phyloP scores from a whole-genome alignment of 1,140 invertebrate species.

The Gryllus bimaculatus region DNA sequence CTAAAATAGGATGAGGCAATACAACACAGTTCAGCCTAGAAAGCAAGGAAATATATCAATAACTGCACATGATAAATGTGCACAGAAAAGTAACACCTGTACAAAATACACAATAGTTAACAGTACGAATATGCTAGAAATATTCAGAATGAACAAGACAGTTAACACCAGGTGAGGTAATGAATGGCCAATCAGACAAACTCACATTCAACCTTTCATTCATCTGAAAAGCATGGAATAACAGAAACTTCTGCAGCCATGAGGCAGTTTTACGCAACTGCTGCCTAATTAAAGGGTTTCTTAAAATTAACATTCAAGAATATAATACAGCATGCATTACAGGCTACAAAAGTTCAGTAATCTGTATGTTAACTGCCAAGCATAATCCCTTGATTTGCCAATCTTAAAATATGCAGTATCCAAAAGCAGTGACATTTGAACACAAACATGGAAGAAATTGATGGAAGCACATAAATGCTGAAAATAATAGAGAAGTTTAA shows the following conservation, averaged over 20 bases:
- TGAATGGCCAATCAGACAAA: not conserved
- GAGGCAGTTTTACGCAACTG: not conserved
- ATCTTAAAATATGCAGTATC: too few relatives aligned
- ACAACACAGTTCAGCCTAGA: not conserved
- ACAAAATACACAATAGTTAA: not conserved
- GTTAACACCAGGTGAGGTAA: not conserved
- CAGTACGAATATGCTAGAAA: not conserved
- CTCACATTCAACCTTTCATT: not conserved
- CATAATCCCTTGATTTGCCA: not conserved
- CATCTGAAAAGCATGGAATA: not conserved
- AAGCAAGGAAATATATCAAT: not conserved
- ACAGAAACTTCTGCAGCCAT: not conserved
- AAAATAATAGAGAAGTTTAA: not conserved
- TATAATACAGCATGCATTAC: not conserved
- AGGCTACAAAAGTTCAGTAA: not conserved
- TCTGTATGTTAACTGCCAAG: not conserved
- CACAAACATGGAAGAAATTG: not conserved
- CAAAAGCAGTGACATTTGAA: not conserved
- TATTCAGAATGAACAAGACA: not conserved
- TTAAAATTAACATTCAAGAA: not conserved
- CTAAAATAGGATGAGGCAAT: not conserved
- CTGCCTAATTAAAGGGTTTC: too few relatives aligned
- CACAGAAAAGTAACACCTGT: not conserved
- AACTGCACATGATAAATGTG: not conserved
- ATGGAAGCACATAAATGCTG: not conserved